These are phyloP conservation scores for Limanda limanda DNA, from an alignment of 2,113 vertebrate species.

Conservation along the genomic window DNA sequence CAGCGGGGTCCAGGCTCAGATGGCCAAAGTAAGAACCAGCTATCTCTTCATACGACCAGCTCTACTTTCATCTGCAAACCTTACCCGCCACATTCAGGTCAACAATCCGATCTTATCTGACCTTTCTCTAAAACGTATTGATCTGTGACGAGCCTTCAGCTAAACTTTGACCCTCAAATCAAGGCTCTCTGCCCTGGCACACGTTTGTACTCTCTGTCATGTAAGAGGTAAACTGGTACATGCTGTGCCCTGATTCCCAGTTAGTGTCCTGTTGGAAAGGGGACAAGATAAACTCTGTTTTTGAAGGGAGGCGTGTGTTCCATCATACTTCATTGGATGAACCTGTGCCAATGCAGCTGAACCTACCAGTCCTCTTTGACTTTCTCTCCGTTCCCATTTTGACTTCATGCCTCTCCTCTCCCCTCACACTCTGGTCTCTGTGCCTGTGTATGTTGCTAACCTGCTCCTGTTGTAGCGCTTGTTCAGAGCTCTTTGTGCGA, in stretches of 20 bases:
- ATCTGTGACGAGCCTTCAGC: constrained; percentile 8
- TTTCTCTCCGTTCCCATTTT: not conserved
- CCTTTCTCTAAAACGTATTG: constrained; percentile 6
- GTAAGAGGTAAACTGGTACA: constrained; percentile 23
- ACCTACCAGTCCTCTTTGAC: not conserved
- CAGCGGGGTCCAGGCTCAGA: constrained; percentile 93
- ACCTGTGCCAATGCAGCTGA: not conserved
- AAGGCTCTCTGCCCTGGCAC: not conserved
- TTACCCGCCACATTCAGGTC: not conserved
- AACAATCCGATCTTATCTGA: not conserved
- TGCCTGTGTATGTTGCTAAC: constrained; percentile 64
- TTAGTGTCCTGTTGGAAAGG: constrained; percentile 41
- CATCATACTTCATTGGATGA: constrained; percentile 4
- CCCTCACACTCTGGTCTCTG: constrained; percentile 23
- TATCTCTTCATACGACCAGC: not conserved
- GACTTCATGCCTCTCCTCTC: not conserved
- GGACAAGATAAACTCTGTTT: constrained; percentile 48
- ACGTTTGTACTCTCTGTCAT: not conserved
- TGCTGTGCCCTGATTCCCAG: constrained; percentile 21
- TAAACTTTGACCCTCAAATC: constrained; percentile 12
- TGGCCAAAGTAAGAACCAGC: constrained; percentile 90
- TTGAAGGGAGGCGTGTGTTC: constrained; percentile 23
- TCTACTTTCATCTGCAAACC: not conserved
- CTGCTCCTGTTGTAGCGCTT: constrained; percentile 64
- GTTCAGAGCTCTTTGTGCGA: constrained; percentile 74